Conservation (phyloP, 2,113 vertebrate genomes). For the Thomomys bottae region DNA sequence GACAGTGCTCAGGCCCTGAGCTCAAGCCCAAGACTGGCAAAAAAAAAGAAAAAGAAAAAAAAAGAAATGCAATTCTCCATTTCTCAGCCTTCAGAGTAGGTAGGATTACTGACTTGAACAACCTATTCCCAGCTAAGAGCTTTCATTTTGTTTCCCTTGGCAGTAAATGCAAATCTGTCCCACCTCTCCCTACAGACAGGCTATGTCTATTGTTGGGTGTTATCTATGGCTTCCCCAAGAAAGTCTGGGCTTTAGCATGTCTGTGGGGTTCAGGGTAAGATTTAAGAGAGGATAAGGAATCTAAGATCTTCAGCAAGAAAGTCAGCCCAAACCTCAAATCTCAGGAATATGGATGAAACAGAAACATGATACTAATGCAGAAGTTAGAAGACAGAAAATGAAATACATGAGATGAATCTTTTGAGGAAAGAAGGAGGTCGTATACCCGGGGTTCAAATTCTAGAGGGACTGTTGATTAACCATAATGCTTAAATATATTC, state of each 20-base stretch:
- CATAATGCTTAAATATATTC: not conserved
- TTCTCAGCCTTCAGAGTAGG: too few species aligned
- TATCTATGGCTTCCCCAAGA: not conserved
- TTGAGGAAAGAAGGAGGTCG: fast-evolving
- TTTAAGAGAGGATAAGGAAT: not conserved
- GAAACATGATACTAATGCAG: not conserved
- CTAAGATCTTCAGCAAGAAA: not conserved
- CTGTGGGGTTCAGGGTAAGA: not conserved
- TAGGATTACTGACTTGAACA: too few species aligned
- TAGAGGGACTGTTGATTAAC: not conserved
- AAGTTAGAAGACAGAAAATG: not conserved
- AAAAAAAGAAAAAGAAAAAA: too few species aligned
- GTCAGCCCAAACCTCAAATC: not conserved
- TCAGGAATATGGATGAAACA: not conserved
- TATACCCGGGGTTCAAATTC: not conserved
- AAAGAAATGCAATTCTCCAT: too few species aligned
- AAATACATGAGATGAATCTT: not conserved
- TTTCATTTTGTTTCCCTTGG: not conserved
- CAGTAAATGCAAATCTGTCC: not conserved
- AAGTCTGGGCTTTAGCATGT: not conserved
- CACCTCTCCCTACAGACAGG: not conserved
- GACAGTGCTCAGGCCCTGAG: too few species aligned
- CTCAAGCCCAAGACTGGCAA: too few species aligned
- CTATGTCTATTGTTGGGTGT: not conserved
- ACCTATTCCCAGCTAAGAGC: not conserved